phyloP scores from a whole-genome alignment of 2,888 invertebrate species.

The Yponomeuta plumbellus region DNA sequence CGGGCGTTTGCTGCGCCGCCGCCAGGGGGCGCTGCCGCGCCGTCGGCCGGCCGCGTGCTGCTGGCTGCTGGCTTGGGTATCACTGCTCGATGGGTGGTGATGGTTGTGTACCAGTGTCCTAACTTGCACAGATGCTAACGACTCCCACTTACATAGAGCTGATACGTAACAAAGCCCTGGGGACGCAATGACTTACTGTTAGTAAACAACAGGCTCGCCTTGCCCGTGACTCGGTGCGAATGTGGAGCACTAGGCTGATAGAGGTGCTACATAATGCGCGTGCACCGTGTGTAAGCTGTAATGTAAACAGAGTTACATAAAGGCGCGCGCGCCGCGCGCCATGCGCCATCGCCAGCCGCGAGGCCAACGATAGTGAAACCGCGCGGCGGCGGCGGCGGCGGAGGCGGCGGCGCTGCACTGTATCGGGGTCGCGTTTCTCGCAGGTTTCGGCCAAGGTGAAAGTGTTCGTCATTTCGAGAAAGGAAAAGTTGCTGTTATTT shows the following conservation, averaged over 20 bases:
- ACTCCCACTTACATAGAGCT: no score
- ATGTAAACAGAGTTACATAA: constrained; percentile 28
- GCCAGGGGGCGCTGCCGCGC: not conserved
- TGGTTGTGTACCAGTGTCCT: no score
- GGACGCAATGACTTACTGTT: not conserved
- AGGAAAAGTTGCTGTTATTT: constrained; percentile 69
- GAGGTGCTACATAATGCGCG: not conserved
- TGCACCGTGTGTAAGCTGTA: not conserved
- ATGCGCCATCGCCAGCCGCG: constrained; percentile 14
- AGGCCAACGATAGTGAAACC: constrained; percentile 34
- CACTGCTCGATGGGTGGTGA: no score
- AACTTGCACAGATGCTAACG: no score
- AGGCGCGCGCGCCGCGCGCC: constrained; percentile 16
- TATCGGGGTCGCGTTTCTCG: constrained; percentile 36
- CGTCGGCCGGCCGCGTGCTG: not conserved
- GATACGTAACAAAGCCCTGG: not conserved
- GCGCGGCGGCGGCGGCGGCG: constrained; percentile 22
- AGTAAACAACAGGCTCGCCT: constrained; percentile 1
- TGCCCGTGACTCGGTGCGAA: not conserved
- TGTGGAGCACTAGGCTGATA: not conserved
- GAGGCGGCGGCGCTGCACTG: not conserved
- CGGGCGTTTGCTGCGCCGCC: not conserved
- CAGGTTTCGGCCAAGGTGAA: constrained; percentile 65
- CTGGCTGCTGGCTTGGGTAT: not conserved
- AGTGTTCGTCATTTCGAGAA: constrained; percentile 71